Percentiles rank a stretch among this genome's conserved stretches.
Evolutionary conservation across 1,140 invertebrate species (phyloP).

Genomic region (Papilio polytes): DNA sequence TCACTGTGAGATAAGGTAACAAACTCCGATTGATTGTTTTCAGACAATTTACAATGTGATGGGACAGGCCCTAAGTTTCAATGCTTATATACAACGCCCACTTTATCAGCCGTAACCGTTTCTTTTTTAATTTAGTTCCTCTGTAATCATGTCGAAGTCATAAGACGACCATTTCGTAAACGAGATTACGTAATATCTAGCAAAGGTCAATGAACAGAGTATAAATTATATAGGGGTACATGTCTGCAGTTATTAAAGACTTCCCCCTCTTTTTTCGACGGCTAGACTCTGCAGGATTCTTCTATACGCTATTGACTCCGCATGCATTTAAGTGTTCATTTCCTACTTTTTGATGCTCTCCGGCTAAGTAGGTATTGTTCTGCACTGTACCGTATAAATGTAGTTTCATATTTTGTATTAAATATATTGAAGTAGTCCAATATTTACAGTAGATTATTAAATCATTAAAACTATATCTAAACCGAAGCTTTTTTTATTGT

Average conservation of each 20-base stretch:
- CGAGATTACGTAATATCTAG: conserved; percentile 8
- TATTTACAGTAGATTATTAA: too few relatives aligned
- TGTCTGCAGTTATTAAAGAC: conserved; percentile 26
- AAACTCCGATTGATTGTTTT: too few relatives aligned
- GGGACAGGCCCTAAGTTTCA: neutral
- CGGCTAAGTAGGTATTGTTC: conserved; percentile 13
- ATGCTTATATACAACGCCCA: neutral
- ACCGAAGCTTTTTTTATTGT: too few relatives aligned
- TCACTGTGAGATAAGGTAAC: too few relatives aligned
- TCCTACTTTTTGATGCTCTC: conserved; percentile 16
- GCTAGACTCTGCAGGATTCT: neutral
- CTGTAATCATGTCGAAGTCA: neutral
- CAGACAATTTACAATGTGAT: too few relatives aligned
- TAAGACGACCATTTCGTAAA: neutral
- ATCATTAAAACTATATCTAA: too few relatives aligned
- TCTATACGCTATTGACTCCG: conserved; percentile 21
- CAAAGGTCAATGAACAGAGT: conserved; percentile 1
- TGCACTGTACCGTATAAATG: neutral
- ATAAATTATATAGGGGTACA: conserved; percentile 19
- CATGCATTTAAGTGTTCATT: conserved; percentile 15
- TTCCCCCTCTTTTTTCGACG: conserved; percentile 7
- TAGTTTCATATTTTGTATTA: too few relatives aligned
- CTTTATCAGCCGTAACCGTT: neutral
- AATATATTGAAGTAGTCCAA: too few relatives aligned
- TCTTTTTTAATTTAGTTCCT: conserved; percentile 10